Evolutionary conservation across 2,888 invertebrate genomes (phyloP), one percentile per base, ranked within the genome.

Genomic region (Nymphalis urticae): DNA sequence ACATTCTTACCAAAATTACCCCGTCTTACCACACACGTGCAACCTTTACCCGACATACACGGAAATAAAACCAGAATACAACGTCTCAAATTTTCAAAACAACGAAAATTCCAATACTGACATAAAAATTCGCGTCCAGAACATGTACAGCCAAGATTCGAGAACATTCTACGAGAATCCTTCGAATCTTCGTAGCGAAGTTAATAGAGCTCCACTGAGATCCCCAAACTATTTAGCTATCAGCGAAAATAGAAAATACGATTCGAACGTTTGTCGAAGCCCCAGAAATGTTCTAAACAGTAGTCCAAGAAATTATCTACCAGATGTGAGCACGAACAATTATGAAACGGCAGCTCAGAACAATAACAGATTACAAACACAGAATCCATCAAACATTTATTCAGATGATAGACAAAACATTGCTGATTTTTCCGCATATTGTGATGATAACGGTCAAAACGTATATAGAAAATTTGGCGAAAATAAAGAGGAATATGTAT

Each of bases 1-100:
- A 0, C 88, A 92, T 73, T 85, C 90, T 32, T 93, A 93, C 81
- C 93, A 93, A 77, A 92, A 92, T 77, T 90, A 91, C 80, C 92
- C 91, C 0, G 80, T 89, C 0, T 73, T 86, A 21, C 85, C 87
- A 10, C 89, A 89, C 77, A 83, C 83, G 0, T 90, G 90, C 77
- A 88, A 85, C 78, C 75, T 87, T 0, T 90, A 91, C 80, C 87
- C 91, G 0, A 89, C 91, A 0, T 91, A 91, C 78, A 88, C 90
- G 1, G 92, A 91, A 79, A 87, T 90, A 10, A 92, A 91, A 73
- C 85, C 84, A 6, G 88, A 88, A 64, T 89, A 88, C 77, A 78
- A 75, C n/a, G 79, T 80, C 0, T 77, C 79, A 8, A 83, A 80
- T 59, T 85, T 87, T 54, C 84, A 82, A 60, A 80, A 75, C 48